A percentile compares a stretch with the other conserved stretches of the same genome.
phyloP scores from a whole-genome alignment of 2,797 vertebrate genomes.

The Lacerta viridis region DNA sequence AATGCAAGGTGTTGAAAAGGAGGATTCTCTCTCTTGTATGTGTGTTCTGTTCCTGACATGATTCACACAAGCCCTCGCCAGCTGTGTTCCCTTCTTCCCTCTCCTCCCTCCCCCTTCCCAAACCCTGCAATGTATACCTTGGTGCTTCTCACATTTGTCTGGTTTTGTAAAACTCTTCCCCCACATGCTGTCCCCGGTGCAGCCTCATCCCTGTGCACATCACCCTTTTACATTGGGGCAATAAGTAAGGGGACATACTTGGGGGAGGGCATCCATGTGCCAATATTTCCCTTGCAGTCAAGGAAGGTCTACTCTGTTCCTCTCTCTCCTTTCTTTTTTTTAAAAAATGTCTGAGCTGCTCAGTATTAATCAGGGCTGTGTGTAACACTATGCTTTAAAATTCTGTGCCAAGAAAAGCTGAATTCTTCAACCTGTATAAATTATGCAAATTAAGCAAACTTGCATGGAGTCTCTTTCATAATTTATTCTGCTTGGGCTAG shows the following conservation, averaged over 20 bases:
- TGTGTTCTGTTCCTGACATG: conserved; percentile 17
- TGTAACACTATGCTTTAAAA: conserved; percentile 13
- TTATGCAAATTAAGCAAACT: neutral
- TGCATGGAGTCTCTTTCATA: conserved; percentile 2
- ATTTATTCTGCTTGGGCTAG: conserved; percentile 14
- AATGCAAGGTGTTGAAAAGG: conserved; percentile 9
- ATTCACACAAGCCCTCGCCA: conserved; percentile 5
- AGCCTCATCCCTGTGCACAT: conserved; percentile 25
- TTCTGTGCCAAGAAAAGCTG: conserved; percentile 13
- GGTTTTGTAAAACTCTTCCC: conserved; percentile 12
- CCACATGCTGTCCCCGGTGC: neutral
- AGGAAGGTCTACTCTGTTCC: conserved; percentile 9
- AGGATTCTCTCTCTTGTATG: neutral
- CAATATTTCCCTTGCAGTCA: conserved; percentile 8
- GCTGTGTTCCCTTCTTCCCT: neutral
- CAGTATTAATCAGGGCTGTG: conserved; percentile 42
- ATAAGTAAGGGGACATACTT: conserved; percentile 37
- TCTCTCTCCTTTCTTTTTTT: neutral
- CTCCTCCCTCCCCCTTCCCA: neutral
- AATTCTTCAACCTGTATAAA: conserved; percentile 21
- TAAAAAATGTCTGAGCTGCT: neutral
- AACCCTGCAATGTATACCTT: neutral
- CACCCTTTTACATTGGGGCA: conserved; percentile 25
- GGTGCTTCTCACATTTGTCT: conserved; percentile 37
- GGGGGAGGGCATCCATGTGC: conserved; percentile 26